Base-by-base conservation (phyloP, 2,797 vertebrate species). In the Morelia viridis region DNA sequence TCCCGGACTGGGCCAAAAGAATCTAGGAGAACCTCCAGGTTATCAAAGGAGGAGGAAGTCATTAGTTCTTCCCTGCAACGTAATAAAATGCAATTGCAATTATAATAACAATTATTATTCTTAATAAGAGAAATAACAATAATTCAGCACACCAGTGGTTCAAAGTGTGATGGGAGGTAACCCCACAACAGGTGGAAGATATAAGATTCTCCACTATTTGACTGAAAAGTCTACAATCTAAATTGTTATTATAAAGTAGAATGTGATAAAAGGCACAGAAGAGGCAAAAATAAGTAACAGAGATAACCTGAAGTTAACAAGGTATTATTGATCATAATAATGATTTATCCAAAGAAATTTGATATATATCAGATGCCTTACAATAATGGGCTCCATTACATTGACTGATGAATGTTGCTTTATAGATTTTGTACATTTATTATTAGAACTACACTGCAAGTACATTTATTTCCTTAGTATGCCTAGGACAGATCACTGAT, bases 1-100 rank as follows among this genome's bases (percentile, higher is more conserved):
- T 99, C 99, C 0, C 99, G 97, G n/a, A 99, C 99, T 0, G 99
- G 99, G 12, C 99, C 99, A 0, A 99, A 99, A 0, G 99, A 99
- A 96, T 99, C 99, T 1, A 99, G 96, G 1, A 99, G 98, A 13
- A 99, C 99, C 96, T 99, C 99, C 97, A 99, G 96, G 95, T 98
- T 99, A 97, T 99, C 99, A 9, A 99, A 99, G 93, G 99, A 99
- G 10, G 99, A 99, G 7, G 99, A 99, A 94, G 99, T 99, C 99
- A 99, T 99, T 97, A 99, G 93, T 97, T 99, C 99, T 96, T 99
- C 99, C 95, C 99, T 99, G 97, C 0, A 1, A 94, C 50, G 93
- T 94, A 95, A 56, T 85, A 56, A 71, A n/a, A 65, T 2, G 53
- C 35, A 50, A 28, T 64, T 46, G 15, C 35, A 56, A 88, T 22